Conservation (phyloP, 2,888 invertebrate species). For the Charanyca ferruginea region DNA sequence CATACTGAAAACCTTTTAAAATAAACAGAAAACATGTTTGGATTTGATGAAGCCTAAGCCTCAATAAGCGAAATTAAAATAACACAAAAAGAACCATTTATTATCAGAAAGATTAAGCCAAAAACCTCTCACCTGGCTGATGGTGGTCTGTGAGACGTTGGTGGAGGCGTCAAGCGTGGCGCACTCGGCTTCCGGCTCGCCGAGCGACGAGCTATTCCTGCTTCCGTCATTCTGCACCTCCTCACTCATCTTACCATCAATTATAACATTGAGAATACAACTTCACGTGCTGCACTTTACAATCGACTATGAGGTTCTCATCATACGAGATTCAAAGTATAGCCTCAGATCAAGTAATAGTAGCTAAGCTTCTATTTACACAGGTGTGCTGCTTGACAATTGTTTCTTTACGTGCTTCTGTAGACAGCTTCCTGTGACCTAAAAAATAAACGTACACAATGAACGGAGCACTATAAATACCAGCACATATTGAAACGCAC, state of each 20-base stretch:
- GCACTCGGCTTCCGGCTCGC: conserved; percentile 60
- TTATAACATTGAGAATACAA: conserved; percentile 74
- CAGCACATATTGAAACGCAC: conserved; percentile 37
- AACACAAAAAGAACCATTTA: not conserved
- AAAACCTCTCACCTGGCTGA: conserved; percentile 75
- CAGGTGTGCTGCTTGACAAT: conserved; percentile 66
- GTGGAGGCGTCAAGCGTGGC: conserved; percentile 73
- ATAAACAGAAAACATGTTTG: not conserved
- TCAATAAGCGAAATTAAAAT: not conserved
- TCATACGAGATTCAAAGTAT: conserved; percentile 69
- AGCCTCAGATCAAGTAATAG: not conserved
- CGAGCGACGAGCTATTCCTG: conserved; percentile 73
- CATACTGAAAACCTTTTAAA: not conserved
- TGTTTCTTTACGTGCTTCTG: conserved; percentile 41
- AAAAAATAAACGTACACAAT: conserved; percentile 59
- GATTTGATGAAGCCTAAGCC: not conserved
- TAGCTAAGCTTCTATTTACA: conserved; percentile 67
- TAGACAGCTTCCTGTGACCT: conserved; percentile 61
- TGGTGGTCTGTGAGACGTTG: conserved; percentile 76
- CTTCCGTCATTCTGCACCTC: conserved; percentile 84
- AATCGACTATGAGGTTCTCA: conserved; percentile 77
- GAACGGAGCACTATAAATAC: conserved; percentile 48
- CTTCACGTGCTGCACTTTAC: conserved; percentile 62
- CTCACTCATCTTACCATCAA: conserved; percentile 86
- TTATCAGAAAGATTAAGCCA: not conserved